phyloP scores from a whole-genome alignment of 2,113 vertebrate genomes.

The Zootoca vivipara region DNA sequence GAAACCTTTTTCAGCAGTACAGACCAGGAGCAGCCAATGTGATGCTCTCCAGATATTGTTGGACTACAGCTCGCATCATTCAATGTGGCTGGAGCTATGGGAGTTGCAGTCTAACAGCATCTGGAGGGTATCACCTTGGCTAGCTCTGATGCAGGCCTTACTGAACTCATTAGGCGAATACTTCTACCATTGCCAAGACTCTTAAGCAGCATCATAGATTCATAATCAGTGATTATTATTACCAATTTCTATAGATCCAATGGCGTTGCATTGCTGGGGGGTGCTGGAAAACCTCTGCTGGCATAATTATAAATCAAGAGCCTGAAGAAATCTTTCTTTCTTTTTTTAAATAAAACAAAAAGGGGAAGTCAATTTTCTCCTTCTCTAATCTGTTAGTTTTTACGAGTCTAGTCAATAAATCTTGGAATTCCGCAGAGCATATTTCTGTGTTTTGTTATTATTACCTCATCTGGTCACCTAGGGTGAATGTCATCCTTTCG shows the following conservation, averaged over 20 bases:
- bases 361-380: neutral
- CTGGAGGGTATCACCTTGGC: no score
- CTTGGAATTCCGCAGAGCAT: slow-evolving; percentile 3
- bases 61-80: no score
- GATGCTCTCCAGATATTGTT: no score
- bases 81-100: no score
- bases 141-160: neutral
- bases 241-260: neutral
- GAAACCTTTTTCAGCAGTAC: neutral
- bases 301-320: neutral
- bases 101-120: no score
- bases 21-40: neutral
- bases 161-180: neutral
- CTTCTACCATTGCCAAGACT: no score
- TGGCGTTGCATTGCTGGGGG: neutral
- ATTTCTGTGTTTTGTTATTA: neutral
- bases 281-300: neutral
- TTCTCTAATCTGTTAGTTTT: neutral
- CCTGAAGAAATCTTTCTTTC: neutral
- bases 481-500: slow-evolving; percentile 41
- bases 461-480: slow-evolving; percentile 10
- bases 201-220: neutral
- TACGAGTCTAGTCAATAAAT: slow-evolving; percentile 2
- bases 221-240: neutral
- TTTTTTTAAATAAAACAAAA: neutral